phyloP scores from a whole-genome alignment of 2,113 vertebrate genomes.

The Brachyhypopomus gauderio region DNA sequence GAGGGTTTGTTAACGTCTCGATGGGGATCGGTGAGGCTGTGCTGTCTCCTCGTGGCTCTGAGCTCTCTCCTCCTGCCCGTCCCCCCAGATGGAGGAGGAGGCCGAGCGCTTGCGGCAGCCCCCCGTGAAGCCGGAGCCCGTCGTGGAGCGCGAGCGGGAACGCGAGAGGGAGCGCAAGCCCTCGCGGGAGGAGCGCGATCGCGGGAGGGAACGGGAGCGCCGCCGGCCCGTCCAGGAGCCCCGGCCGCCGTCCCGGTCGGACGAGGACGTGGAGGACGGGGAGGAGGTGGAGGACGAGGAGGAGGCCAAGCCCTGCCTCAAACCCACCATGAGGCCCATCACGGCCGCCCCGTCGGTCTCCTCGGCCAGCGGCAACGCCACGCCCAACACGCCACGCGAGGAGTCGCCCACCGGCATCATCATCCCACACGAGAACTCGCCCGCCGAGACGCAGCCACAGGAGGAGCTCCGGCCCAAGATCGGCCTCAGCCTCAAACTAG shows the following conservation, averaged over 20 bases:
- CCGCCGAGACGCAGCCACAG: slow-evolving; percentile 87
- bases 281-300: slow-evolving; percentile 85
- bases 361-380: slow-evolving; percentile 90
- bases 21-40: not conserved
- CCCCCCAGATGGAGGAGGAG: slow-evolving; percentile 94
- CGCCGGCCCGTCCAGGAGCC: slow-evolving; percentile 77
- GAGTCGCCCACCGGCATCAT: slow-evolving; percentile 98
- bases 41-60: not conserved
- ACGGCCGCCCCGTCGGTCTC: slow-evolving; percentile 93
- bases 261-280: slow-evolving; percentile 87
- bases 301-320: slow-evolving; percentile 90
- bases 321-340: slow-evolving; percentile 94
- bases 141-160: slow-evolving; percentile 79
- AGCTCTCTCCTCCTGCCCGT: slow-evolving; percentile 24
- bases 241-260: slow-evolving; percentile 79
- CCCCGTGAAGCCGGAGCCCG: slow-evolving; percentile 87
- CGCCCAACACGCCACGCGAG: slow-evolving; percentile 91
- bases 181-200: slow-evolving; percentile 70
- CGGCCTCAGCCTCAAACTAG: slow-evolving; percentile 94
- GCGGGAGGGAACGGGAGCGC: slow-evolving; percentile 79
- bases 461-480: slow-evolving; percentile 96
- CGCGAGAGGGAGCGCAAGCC: slow-evolving; percentile 75
- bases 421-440: slow-evolving; percentile 98
- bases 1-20: slow-evolving; percentile 41
- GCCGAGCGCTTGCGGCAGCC: slow-evolving; percentile 92